Conservation (phyloP, 92 coral and sea anemone genomes). For the Epizoanthus ramosus region DNA sequence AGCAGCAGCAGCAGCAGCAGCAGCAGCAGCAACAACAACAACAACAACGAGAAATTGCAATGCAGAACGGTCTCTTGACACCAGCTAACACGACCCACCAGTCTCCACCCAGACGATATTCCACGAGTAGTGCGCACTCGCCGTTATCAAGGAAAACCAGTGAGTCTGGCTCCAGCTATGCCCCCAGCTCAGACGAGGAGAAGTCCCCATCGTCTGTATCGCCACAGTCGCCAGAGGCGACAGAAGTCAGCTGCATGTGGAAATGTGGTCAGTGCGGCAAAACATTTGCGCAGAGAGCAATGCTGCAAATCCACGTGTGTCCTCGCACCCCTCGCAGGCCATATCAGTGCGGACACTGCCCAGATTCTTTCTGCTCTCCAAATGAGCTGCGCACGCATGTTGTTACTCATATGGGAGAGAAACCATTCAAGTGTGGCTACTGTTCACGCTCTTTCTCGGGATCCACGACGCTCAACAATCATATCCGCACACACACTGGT, state of each 20-base stretch:
- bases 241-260: conserved; percentile 76
- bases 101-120: conserved; percentile 26
- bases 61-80: not conserved
- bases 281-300: conserved; percentile 90
- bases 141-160: conserved; percentile 32
- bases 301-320: conserved; percentile 89
- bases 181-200: conserved; percentile 37
- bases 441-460: conserved; percentile 99
- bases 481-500: conserved; percentile 98
- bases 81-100: not conserved
- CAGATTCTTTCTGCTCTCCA: conserved; percentile 83
- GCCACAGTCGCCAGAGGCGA: conserved; percentile 52
- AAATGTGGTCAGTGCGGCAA: conserved; percentile 92
- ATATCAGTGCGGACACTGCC: conserved; percentile 91
- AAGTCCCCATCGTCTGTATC: conserved; percentile 21
- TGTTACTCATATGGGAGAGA: conserved; percentile 89
- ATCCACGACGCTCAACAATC: conserved; percentile 95
- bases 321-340: conserved; percentile 87
- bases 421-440: conserved; percentile 97
- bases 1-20: not conserved
- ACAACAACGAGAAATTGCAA: conserved; percentile 2
- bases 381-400: conserved; percentile 96
- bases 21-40: conserved; percentile 8
- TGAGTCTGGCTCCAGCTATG: conserved; percentile 35
- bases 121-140: conserved; percentile 9